Base-by-base conservation (phyloP, 2,888 invertebrate species). In the Acanthosepion esculentum region DNA sequence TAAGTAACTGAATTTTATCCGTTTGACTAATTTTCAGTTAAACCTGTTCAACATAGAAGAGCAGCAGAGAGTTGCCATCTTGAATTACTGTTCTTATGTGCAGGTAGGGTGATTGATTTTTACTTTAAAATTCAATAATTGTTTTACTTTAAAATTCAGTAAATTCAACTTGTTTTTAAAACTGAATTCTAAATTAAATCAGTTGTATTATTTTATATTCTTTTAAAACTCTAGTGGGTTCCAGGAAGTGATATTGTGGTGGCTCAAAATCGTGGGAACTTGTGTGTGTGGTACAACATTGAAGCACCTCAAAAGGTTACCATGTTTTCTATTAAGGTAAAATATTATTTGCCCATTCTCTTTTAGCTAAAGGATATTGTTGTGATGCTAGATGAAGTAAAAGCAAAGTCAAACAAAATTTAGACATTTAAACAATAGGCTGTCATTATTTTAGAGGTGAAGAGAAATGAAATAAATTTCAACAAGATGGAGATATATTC, bases 161-260 rank as follows among this genome's bases (percentile, higher is more conserved):
- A 0, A 50, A 50, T 50, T 12, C 50, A 50, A 50, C 50, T 50
- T 50, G 50, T 50, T 50, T 50, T 50, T 50, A 12, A 53, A 18
- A 55, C 18, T 55, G 10, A 53, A 20, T 23, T 59, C 20, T 59
- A 23, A 23, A 59, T 59, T 59, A 0, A 59, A 59, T 59, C 20
- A 59, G 7, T 23, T 59, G 23, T 20, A 59, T 55, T 50, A 50
- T 94, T 26, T 50, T 92, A n/a, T 92, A 50, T 41, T 55, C 12
- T 92, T 12, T 92, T 48, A 48, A 55, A 48, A 50, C 95, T 64
- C 18, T 98, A 99, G 98, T 99, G 99, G 99, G 98, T 99, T 10
- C 98, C 99, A 95, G 98, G 98, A 95, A 99, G 99, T 97, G 99
- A 99, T 97, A 99, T 99, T 0, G 99, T 99, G 0, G 99, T 99